A percentile compares a stretch with the other conserved stretches of the same genome.
phyloP scores from a whole-genome alignment of 2,797 vertebrate genomes.

The Gadopsis bispinosus region DNA sequence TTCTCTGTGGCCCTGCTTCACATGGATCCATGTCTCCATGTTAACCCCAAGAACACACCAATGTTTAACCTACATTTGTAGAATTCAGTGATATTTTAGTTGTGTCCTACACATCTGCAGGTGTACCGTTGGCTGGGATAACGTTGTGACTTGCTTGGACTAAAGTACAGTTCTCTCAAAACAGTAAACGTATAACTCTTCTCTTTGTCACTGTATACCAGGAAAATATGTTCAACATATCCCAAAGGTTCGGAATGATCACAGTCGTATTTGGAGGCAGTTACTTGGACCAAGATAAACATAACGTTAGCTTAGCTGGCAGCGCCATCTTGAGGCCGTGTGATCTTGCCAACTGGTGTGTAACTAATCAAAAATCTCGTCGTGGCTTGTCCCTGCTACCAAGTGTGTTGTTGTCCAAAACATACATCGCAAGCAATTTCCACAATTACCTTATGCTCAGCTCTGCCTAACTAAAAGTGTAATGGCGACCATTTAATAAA shows the following conservation, averaged over 20 bases:
- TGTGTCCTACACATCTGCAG: not conserved
- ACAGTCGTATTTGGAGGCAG: not conserved
- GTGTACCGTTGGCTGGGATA: not conserved
- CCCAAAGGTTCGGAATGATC: not conserved
- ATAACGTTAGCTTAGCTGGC: not conserved
- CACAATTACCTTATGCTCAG: accelerated
- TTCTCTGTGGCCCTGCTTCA: not conserved
- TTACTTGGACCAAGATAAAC: not conserved
- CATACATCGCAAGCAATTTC: accelerated
- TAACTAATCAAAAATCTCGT: not conserved
- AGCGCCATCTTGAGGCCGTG: conserved; percentile 57
- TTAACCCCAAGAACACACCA: not conserved
- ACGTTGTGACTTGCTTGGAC: not conserved
- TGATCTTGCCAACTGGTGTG: not conserved
- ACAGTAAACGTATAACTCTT: accelerated
- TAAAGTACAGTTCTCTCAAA: no score
- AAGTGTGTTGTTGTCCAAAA: accelerated
- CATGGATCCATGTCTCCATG: not conserved
- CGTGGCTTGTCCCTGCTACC: accelerated
- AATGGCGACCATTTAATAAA: not conserved
- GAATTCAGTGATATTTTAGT: not conserved
- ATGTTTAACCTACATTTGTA: not conserved
- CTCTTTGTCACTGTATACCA: no score
- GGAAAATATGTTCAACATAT: no score
- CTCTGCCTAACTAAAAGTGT: accelerated